These are phyloP conservation scores for Myocastor coypus DNA, from an alignment of 2,113 vertebrate species.

Conservation along the genomic window DNA sequence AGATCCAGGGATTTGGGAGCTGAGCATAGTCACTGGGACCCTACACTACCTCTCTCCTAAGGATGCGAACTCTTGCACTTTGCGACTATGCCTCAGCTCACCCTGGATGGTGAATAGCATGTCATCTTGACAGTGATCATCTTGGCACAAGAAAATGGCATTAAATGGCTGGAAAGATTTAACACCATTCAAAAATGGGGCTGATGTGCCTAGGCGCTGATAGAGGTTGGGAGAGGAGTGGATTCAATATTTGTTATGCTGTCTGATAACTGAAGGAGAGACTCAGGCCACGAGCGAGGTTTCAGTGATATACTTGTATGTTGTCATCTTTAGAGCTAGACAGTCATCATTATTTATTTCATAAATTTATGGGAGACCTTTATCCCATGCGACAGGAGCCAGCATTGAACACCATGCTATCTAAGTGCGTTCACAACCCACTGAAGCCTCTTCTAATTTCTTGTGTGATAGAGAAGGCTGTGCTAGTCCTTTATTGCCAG, in stretches of 20 bases:
- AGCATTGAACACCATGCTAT: background rate
- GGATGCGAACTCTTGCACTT: background rate
- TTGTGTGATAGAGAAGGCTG: background rate
- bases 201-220: background rate
- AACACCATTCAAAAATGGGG: slow-evolving; percentile 17
- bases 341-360: slow-evolving; percentile 68
- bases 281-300: slow-evolving; percentile 13
- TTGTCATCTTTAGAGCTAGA: slow-evolving; percentile 44
- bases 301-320: slow-evolving; percentile 55
- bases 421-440: slow-evolving; percentile 16
- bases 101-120: background rate
- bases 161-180: slow-evolving; percentile 57
- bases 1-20: background rate
- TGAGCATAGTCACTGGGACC: background rate
- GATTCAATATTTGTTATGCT: slow-evolving; percentile 10
- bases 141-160: slow-evolving; percentile 60
- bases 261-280: slow-evolving; percentile 45
- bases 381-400: slow-evolving; percentile 47
- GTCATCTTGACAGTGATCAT: slow-evolving; percentile 39
- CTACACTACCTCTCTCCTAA: background rate
- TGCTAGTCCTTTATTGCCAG: slow-evolving; percentile 15
- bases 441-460: slow-evolving; percentile 43
- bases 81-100: background rate
- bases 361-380: slow-evolving; percentile 59
- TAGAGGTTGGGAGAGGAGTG: background rate